phyloP scores from a whole-genome alignment of 2,888 invertebrate genomes.

The Autographa pulchrina region DNA sequence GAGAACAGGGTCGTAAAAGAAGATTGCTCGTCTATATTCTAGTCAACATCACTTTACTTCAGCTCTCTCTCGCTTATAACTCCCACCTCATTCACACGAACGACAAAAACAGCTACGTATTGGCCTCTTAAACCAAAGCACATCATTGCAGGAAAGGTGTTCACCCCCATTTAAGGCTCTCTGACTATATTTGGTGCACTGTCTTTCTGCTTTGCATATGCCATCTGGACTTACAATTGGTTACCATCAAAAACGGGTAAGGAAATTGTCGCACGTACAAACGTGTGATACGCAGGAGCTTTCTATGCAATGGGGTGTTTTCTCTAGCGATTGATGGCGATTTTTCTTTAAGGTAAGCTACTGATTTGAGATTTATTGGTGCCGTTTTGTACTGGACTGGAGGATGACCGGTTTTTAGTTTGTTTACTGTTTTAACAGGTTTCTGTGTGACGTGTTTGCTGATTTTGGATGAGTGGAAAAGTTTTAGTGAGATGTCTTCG shows the following conservation, averaged over 20 bases:
- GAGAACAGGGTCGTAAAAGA: not conserved
- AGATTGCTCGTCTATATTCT: not conserved
- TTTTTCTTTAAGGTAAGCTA: conserved; percentile 51
- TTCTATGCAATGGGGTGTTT: conserved; percentile 53
- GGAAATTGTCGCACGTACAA: conserved; percentile 77
- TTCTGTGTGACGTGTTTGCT: not conserved
- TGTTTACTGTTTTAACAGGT: conserved; percentile 22
- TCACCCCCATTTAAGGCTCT: conserved; percentile 69
- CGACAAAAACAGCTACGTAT: conserved; percentile 67
- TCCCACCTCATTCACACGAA: conserved; percentile 52
- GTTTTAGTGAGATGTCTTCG: not conserved
- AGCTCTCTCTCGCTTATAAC: conserved; percentile 34
- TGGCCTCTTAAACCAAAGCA: conserved; percentile 69
- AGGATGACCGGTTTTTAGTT: conserved; percentile 42
- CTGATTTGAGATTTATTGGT: conserved; percentile 50
- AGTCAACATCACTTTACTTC: conserved; percentile 8
- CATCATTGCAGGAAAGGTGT: conserved; percentile 70
- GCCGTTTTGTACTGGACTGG: conserved; percentile 31
- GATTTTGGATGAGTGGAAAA: not conserved
- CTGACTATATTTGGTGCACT: conserved; percentile 73
- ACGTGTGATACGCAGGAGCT: conserved; percentile 44
- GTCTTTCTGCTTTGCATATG: conserved; percentile 77
- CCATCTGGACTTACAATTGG: conserved; percentile 76
- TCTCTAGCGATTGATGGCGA: conserved; percentile 43
- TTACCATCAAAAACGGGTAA: conserved; percentile 75